phyloP scores from a whole-genome alignment of 2,888 invertebrate species.

The Chorisops tibialis region DNA sequence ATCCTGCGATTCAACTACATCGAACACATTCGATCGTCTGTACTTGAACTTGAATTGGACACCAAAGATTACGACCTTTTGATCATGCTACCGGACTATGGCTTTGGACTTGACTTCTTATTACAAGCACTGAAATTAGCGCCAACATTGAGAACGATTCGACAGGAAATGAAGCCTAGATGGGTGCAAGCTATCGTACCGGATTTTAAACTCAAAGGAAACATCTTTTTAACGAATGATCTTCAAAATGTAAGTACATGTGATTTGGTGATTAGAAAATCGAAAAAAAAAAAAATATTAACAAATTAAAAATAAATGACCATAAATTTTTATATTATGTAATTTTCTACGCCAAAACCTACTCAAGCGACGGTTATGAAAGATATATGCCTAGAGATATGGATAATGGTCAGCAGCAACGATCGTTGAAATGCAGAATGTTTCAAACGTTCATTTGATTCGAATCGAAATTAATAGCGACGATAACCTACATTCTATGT shows the following conservation, averaged over 20 bases:
- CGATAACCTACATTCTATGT: too few relatives aligned
- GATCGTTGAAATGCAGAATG: too few relatives aligned
- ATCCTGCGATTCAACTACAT: conserved; percentile 73
- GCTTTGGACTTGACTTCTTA: conserved; percentile 63
- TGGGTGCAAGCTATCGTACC: conserved; percentile 76
- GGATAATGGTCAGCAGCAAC: neutral
- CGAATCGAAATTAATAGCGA: too few relatives aligned
- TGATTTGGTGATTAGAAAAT: neutral
- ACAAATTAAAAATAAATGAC: neutral
- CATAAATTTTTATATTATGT: neutral
- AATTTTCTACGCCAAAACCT: conserved; percentile 22
- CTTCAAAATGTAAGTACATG: conserved; percentile 67
- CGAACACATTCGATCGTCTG: conserved; percentile 67
- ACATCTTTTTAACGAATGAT: conserved; percentile 74
- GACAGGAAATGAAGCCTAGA: conserved; percentile 64
- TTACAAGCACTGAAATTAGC: conserved; percentile 61
- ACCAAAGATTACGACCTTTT: conserved; percentile 75
- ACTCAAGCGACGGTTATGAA: conserved; percentile 12
- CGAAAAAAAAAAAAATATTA: neutral
- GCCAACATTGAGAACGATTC: conserved; percentile 63
- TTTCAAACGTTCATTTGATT: too few relatives aligned
- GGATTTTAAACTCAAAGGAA: conserved; percentile 75
- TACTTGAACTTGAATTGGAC: conserved; percentile 74
- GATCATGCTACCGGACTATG: conserved; percentile 66
- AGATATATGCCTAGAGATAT: neutral